Base-by-base conservation (phyloP, 1,140 invertebrate species). In the Aradophagus sp. region DNA sequence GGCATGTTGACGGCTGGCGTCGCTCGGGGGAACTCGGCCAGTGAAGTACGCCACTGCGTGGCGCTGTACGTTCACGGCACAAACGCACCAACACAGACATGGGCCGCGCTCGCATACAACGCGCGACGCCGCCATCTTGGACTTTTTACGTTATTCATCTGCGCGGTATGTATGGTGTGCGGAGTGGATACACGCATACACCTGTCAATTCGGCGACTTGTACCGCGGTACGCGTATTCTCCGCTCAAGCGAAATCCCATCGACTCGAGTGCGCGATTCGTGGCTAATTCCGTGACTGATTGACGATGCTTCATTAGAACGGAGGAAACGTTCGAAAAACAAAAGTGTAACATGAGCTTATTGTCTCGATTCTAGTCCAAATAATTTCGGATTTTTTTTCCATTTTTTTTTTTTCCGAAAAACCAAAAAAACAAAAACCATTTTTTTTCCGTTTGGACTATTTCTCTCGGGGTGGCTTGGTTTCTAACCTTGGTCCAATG, bases 71-170 rank as follows among this genome's bases (percentile, higher is more conserved):
- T 59, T 31, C 32, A n/a, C n/a, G n/a, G n/a, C n/a, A n/a, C n/a
- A n/a, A 35, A 38, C 17, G 23, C n/a, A 26, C 20, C 41, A 16
- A 26, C 17, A 34, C 27, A 39, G 16, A 10, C 31, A 1, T 12
- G 17, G 52, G 2, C 15, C 32, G 36, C n/a, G 35, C 59, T 55
- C 41, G 45, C 48, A 32, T 35, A 53, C 45, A 5, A 41, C 10
- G 27, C 10, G 27, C n/a, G n/a, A 5, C 55, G 55, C 12, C 53
- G 55, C 65, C 65, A 68, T 68, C 65, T 68, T 68, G 34, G n/a
- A 68, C 34, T 59, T 59, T 67, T 52, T 67, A 53, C 47, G 47
- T 68, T 68, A 55, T 61, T 68, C 48, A 68, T 59, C 65, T 68
- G 47, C 65, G 65, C 65, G 65, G 48, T 68, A 61, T 68, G 55